Base-by-base conservation (phyloP, 2,797 vertebrate species). In the Thunnus albacares region DNA sequence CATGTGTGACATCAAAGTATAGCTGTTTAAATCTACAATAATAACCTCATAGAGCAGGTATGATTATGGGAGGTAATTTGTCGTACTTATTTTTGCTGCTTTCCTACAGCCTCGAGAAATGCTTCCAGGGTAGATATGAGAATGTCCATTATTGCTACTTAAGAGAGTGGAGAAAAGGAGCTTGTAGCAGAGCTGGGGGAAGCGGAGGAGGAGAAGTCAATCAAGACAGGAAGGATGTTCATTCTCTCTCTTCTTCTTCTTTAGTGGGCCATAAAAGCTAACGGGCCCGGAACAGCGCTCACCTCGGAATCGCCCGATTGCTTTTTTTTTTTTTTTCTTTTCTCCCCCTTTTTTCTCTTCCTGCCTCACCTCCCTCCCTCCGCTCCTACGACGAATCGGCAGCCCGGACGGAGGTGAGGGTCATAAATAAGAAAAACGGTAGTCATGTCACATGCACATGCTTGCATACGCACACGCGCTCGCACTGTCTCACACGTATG, bases 381-480 rank as follows among this genome's bases (percentile, higher is more conserved):
- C 60, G 65, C 75, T 88, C 79, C 81, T 79, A 73, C 87, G 64
- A 94, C 90, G 94, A 94, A 95, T 90, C 90, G 90, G 88, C 87
- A 89, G 88, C 88, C 76, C 71, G 89, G 88, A 90, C 75, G 63
- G 89, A 93, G 94, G 92, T 93, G 87, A 90, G 92, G 91, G 89
- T 92, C 93, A 93, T 95, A 94, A 95, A 95, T 95, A 95, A 94
- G 88, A 91, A 94, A 95, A 94, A 87, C 85, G 49, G 92, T 87
- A 75, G 71, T 84, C 87, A 83, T 86, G 85, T 86, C 84, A 80
- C 82, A 65, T 55, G 91, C 75, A 72, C 80, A n/a, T 53, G 73
- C 79, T 63, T 41, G 72, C 77, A 20, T 35, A n/a, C 74, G 63
- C 82, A 52, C 79, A 77, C 71, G 26, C 71, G 15, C 0, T 4